phyloP scores from a whole-genome alignment of 64 coral and sea anemone species.

The Anthopleura sola region DNA sequence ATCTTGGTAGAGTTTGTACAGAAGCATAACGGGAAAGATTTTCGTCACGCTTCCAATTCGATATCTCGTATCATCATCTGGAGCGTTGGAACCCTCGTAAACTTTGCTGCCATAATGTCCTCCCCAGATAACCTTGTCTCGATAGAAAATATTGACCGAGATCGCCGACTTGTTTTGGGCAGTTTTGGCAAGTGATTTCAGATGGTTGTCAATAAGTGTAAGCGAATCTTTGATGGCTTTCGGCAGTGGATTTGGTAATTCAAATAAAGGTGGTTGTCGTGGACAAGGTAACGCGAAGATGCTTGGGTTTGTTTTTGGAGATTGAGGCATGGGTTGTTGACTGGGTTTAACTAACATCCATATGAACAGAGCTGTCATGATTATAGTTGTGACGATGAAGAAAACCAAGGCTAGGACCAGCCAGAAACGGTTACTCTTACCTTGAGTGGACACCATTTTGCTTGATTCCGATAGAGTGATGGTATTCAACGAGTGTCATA shows the following conservation, averaged over 20 bases:
- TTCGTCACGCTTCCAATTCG: slow-evolving; percentile 52
- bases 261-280: slow-evolving; percentile 4
- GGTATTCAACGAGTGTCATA: too few relatives aligned
- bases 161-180: slow-evolving; percentile 25
- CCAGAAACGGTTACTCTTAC: not conserved
- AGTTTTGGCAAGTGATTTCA: slow-evolving; percentile 14
- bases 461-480: too few relatives aligned
- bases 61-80: slow-evolving; percentile 38
- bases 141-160: slow-evolving; percentile 41
- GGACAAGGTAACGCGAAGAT: slow-evolving; percentile 7
- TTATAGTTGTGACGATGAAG: not conserved
- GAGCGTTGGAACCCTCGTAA: not conserved
- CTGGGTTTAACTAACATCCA: slow-evolving; percentile 11
- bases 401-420: not conserved
- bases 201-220: slow-evolving; percentile 3
- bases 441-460: too few relatives aligned
- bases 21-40: slow-evolving; percentile 33
- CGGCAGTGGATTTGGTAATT: slow-evolving; percentile 34
- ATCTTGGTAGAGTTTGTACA: slow-evolving; percentile 36
- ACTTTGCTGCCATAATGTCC: slow-evolving; percentile 35
- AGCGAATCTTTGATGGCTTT: slow-evolving; percentile 4
- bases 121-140: slow-evolving; percentile 11
- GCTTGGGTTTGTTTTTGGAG: not conserved
- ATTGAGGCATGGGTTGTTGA: not conserved
- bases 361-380: slow-evolving; percentile 14